Evolutionary conservation across 2,888 invertebrate genomes (phyloP).

Genomic region (Drosophila falleni): DNA sequence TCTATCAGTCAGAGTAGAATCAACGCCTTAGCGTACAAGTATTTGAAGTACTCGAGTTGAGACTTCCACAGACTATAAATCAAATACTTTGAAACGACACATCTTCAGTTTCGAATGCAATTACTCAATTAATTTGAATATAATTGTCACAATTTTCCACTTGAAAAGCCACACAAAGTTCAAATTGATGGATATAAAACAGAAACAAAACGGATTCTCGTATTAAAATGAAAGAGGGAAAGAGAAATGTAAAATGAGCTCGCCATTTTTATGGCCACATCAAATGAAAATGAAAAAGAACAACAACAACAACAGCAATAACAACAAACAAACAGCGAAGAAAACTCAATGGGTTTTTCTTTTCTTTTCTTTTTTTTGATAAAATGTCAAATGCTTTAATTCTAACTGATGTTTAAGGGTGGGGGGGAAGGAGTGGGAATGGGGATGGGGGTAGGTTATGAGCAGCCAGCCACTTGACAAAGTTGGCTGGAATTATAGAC

Average conservation of each 20-base stretch:
- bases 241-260: constrained; percentile 62
- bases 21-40: constrained; percentile 10
- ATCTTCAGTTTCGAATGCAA: constrained; percentile 56
- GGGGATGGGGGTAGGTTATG: constrained; percentile 9
- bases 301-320: constrained; percentile 9
- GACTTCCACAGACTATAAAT: constrained; percentile 74
- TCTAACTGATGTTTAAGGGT: constrained; percentile 44
- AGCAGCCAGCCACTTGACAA: constrained; percentile 67
- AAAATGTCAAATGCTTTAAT: constrained; percentile 77
- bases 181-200: constrained; percentile 63
- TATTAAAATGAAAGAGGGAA: constrained; percentile 14
- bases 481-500: constrained; percentile 46
- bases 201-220: constrained; percentile 39
- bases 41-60: constrained; percentile 40
- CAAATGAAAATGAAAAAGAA: constrained; percentile 68
- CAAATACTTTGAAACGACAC: constrained; percentile 62
- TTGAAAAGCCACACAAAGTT: constrained; percentile 72
- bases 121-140: constrained; percentile 82
- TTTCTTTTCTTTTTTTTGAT: constrained; percentile 62
- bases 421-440: background rate
- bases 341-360: constrained; percentile 59
- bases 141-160: constrained; percentile 83
- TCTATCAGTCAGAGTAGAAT: constrained; percentile 3
- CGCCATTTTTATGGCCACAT: constrained; percentile 75
- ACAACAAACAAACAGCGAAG: constrained; percentile 22